phyloP scores from a whole-genome alignment of 2,888 invertebrate species.

The Dicyrtomina minuta region DNA sequence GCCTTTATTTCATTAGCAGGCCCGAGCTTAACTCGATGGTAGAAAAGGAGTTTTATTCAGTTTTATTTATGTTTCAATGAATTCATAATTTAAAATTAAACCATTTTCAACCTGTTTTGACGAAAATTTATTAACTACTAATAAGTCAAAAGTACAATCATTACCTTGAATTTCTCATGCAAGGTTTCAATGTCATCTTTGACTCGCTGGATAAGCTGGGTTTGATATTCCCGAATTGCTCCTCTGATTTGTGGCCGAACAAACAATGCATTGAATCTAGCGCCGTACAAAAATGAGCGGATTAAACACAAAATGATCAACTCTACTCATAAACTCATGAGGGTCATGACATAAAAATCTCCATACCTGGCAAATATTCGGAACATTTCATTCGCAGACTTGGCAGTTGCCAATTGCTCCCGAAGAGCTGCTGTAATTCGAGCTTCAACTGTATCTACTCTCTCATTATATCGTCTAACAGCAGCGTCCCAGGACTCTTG shows the following conservation, averaged over 20 bases:
- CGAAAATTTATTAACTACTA: too few species aligned
- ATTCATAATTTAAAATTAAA: too few species aligned
- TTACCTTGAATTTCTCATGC: constrained; percentile 95
- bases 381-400: constrained; percentile 99
- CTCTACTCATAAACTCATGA: too few species aligned
- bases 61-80: too few species aligned
- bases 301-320: background rate
- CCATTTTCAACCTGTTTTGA: too few species aligned
- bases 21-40: too few species aligned
- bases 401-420: constrained; percentile 96
- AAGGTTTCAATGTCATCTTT: constrained; percentile 98
- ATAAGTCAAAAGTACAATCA: too few species aligned
- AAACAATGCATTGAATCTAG: constrained; percentile 98
- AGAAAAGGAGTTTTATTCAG: too few species aligned
- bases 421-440: constrained; percentile 95
- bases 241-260: constrained; percentile 98
- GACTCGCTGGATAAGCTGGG: constrained; percentile 96
- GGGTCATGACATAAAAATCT: too few species aligned
- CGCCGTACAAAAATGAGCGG: constrained; percentile 63
- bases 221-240: constrained; percentile 98
- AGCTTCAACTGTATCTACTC: constrained; percentile 97
- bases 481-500: constrained; percentile 98
- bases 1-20: too few species aligned
- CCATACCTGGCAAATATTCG: constrained; percentile 68
- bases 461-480: constrained; percentile 92